Evolutionary conservation across 2,797 vertebrate genomes (phyloP).

Genomic region (Acanthiza pusilla): DNA sequence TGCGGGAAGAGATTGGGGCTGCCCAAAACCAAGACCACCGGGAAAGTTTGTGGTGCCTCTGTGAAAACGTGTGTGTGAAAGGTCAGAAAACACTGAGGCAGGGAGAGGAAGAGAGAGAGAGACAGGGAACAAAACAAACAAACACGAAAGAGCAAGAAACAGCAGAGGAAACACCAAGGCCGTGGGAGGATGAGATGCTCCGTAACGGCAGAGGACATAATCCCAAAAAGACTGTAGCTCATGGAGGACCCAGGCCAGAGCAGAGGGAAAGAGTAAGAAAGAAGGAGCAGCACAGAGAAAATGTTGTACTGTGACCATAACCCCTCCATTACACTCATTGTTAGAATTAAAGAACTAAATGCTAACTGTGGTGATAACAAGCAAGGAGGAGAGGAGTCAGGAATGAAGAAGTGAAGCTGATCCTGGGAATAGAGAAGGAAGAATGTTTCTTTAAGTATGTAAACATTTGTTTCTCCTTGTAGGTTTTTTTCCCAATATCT

Average conservation of each 20-base stretch:
- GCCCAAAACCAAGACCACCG: not conserved
- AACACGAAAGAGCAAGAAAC: not conserved
- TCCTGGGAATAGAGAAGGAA: not conserved
- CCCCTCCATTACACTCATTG: not conserved
- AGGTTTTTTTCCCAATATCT: not conserved
- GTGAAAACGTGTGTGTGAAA: not conserved
- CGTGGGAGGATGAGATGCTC: not conserved
- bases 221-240: not conserved
- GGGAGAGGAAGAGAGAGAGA: not conserved
- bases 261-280: not conserved
- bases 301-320: not conserved
- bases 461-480: not conserved
- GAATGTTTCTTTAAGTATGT: not conserved
- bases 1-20: not conserved
- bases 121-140: not conserved
- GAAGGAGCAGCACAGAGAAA: not conserved
- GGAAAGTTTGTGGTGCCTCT: not conserved
- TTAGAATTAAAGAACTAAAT: not conserved
- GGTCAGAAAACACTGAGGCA: not conserved
- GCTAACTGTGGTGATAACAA: not conserved
- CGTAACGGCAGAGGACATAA: not conserved
- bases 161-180: not conserved
- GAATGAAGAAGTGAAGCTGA: not conserved
- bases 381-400: not conserved
- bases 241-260: not conserved